Conservation (phyloP, 2,888 invertebrate species). For the Agonopterix arenella region DNA sequence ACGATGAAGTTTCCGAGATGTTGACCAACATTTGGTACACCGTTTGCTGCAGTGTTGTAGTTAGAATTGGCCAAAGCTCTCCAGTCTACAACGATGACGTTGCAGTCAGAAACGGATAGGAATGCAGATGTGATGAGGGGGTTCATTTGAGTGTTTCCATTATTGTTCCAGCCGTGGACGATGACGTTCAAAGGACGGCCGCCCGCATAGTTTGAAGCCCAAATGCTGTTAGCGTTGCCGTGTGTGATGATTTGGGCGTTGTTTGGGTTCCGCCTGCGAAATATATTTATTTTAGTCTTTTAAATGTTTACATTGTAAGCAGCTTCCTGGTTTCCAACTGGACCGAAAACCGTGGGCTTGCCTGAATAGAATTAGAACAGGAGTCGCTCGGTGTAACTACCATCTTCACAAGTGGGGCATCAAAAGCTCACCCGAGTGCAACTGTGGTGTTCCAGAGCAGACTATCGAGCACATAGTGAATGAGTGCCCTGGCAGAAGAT, state of each 20-base stretch:
- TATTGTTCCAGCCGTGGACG: constrained; percentile 54
- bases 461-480: too few relatives aligned
- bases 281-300: background rate
- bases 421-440: too few relatives aligned
- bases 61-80: constrained; percentile 18
- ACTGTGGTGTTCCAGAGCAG: too few relatives aligned
- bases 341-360: too few relatives aligned
- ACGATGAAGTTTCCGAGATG: constrained; percentile 29
- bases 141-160: constrained; percentile 37
- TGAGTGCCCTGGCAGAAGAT: too few relatives aligned
- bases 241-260: constrained; percentile 37
- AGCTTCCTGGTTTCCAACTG: too few relatives aligned
- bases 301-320: too few relatives aligned
- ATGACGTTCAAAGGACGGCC: constrained; percentile 36
- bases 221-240: constrained; percentile 38
- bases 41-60: constrained; percentile 12
- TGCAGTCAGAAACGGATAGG: constrained; percentile 26
- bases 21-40: constrained; percentile 21
- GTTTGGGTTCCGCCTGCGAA: constrained; percentile 34
- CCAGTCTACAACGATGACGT: constrained; percentile 46
- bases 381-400: too few relatives aligned
- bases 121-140: constrained; percentile 29
- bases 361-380: too few relatives aligned
- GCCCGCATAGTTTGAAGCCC: constrained; percentile 36
- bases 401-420: too few relatives aligned